Conservation (phyloP, 2,113 vertebrate species). For the Rutilus rutilus region DNA sequence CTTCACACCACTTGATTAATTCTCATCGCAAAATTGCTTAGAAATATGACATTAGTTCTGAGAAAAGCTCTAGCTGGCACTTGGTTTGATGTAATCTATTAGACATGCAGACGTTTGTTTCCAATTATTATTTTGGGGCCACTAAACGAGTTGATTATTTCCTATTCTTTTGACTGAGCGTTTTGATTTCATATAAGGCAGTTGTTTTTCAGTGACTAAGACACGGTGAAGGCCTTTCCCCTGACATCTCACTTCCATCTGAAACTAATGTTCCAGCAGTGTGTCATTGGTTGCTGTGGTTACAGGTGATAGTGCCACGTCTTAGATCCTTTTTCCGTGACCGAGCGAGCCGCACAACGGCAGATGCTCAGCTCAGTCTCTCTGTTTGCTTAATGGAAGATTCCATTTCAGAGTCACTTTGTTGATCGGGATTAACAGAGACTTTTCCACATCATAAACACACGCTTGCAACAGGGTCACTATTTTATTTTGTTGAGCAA, state of each 20-base stretch:
- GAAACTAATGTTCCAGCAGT: neutral
- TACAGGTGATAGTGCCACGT: slow-evolving; percentile 2
- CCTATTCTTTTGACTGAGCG: too few species aligned
- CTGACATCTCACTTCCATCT: neutral
- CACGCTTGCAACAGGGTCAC: neutral
- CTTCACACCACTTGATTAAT: too few species aligned
- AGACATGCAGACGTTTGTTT: too few species aligned
- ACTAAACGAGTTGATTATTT: too few species aligned
- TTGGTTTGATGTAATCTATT: too few species aligned
- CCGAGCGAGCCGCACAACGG: neutral
- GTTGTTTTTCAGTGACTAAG: neutral
- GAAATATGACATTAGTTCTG: too few species aligned
- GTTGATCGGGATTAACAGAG: neutral
- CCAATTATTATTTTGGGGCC: too few species aligned
- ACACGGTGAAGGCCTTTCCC: neutral
- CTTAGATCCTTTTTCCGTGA: slow-evolving; percentile 2
- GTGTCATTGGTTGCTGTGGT: slow-evolving; percentile 5
- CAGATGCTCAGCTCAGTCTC: neutral
- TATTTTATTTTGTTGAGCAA: neutral
- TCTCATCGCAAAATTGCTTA: too few species aligned
- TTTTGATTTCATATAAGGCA: neutral
- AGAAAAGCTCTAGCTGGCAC: too few species aligned
- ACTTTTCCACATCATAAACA: neutral
- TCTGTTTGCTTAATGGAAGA: neutral
- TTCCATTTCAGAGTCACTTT: neutral